phyloP scores from a whole-genome alignment of 2,797 vertebrate species.

The Oreochromis mossambicus region DNA sequence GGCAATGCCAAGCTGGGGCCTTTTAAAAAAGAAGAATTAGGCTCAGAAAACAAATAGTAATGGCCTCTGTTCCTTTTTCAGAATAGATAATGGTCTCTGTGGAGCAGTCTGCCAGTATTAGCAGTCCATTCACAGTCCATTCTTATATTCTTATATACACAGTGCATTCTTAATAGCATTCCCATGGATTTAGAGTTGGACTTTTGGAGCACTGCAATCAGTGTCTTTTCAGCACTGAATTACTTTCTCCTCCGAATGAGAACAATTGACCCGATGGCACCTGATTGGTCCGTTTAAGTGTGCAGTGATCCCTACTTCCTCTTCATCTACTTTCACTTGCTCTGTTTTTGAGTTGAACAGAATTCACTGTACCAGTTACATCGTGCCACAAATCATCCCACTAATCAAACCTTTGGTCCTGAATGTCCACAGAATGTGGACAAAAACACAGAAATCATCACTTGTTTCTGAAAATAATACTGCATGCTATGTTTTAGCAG shows the following conservation, averaged over 20 bases:
- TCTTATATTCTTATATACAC: not conserved
- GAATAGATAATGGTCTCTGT: conserved; percentile 20
- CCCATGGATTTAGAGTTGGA: conserved; percentile 33
- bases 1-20: not conserved
- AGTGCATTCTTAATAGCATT: conserved; percentile 44
- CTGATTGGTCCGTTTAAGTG: conserved; percentile 11
- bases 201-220: conserved; percentile 42
- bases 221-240: conserved; percentile 38
- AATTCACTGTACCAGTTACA: not conserved
- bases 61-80: conserved; percentile 6
- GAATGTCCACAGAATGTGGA: not conserved
- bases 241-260: not conserved
- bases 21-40: conserved; percentile 1
- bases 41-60: conserved; percentile 30
- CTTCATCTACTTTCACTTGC: not conserved
- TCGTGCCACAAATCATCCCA: not conserved
- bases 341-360: not conserved
- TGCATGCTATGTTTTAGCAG: not conserved
- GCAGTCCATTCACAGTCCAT: conserved; percentile 53
- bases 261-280: not conserved
- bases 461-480: not conserved
- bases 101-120: conserved; percentile 55
- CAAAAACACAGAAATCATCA: not conserved
- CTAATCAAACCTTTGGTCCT: not conserved
- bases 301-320: conserved; percentile 11